Percentiles rank a stretch among this genome's conserved stretches.
Conservation (phyloP, 2,888 invertebrate species). For the Lithophane semibrunnea region DNA sequence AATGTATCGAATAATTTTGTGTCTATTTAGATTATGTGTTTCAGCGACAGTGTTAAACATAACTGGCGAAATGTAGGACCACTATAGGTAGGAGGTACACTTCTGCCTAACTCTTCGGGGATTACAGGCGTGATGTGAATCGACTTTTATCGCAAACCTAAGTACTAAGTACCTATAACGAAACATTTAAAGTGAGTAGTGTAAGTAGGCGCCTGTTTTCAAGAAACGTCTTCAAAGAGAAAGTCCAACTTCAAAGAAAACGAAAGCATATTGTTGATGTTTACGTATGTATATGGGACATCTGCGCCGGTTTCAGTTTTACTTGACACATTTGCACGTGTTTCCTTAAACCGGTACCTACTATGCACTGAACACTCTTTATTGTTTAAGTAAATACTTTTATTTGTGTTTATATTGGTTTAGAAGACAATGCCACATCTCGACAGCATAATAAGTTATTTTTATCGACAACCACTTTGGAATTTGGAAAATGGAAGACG, state of each 20-base stretch:
- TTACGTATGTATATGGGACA: constrained; percentile 61
- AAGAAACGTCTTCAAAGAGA: constrained; percentile 65
- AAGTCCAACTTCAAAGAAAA: constrained; percentile 73
- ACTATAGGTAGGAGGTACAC: no score
- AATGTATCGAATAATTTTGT: neutral
- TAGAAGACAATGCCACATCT: constrained; percentile 25
- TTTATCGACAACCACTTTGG: neutral
- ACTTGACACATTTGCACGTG: constrained; percentile 29
- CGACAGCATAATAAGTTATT: neutral
- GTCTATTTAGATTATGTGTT: neutral
- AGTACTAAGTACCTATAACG: neutral
- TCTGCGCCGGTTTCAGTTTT: constrained; percentile 38
- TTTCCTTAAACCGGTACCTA: constrained; percentile 1
- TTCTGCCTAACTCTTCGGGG: no score
- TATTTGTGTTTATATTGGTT: constrained; percentile 2
- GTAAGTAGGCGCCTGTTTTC: constrained; percentile 24
- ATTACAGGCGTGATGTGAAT: neutral
- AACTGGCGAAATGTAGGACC: no score
- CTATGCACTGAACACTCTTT: neutral
- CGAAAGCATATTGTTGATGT: constrained; percentile 61
- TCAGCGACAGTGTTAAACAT: neutral
- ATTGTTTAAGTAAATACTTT: constrained; percentile 2
- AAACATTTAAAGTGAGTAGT: neutral
- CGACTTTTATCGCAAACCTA: neutral
- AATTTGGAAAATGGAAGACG: constrained; percentile 4